Evolutionary conservation across 2,113 vertebrate genomes (phyloP).

Genomic region (Pogona vitticeps): DNA sequence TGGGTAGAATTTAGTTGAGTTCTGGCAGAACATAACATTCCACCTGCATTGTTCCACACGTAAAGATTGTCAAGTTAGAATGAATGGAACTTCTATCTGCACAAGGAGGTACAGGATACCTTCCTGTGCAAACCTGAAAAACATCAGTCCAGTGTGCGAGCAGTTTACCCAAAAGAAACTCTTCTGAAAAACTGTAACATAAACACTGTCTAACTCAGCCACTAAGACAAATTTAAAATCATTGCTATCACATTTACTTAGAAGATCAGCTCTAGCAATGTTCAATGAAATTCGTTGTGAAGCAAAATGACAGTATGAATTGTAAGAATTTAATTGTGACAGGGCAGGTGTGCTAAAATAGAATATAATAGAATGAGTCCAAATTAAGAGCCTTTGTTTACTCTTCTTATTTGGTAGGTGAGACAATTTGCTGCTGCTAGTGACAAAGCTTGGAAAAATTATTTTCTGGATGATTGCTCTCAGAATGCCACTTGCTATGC

Average conservation of each 20-base stretch:
- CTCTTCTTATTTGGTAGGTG: conserved; percentile 6
- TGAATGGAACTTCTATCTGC: no score
- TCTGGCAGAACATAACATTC: no score
- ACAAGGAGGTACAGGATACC: no score
- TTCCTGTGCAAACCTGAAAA: no score
- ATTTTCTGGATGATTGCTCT: no score
- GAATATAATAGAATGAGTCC: conserved; percentile 12
- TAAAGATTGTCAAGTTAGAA: no score
- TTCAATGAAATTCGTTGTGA: background rate
- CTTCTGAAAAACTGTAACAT: background rate
- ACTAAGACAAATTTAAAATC: background rate
- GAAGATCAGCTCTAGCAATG: background rate
- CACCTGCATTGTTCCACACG: no score
- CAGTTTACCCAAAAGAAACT: no score
- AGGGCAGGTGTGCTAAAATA: conserved; percentile 28
- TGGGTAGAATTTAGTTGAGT: no score
- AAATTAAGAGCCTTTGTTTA: conserved; percentile 30
- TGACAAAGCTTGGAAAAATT: background rate
- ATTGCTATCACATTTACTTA: background rate
- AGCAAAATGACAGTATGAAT: conserved; percentile 6
- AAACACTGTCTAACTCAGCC: background rate
- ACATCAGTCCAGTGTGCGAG: no score
- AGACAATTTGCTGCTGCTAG: background rate
- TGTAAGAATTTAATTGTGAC: conserved; percentile 31
- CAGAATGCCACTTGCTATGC: no score